phyloP scores from a whole-genome alignment of 2,797 vertebrate genomes.

The Danio choprae region DNA sequence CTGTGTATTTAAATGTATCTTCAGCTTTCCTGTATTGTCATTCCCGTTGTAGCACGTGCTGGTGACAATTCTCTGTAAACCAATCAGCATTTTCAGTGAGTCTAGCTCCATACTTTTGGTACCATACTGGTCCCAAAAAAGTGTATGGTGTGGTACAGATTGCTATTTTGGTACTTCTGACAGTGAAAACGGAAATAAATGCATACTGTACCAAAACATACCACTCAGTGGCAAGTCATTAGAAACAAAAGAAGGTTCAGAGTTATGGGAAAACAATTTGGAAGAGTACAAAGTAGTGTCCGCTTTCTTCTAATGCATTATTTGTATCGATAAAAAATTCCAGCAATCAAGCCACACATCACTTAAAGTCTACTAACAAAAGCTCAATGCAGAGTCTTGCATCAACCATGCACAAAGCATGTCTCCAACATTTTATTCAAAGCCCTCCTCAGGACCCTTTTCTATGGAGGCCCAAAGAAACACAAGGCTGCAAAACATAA shows the following conservation, averaged over 20 bases:
- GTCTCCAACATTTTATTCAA: conserved; percentile 17
- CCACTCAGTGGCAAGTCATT: too few species aligned
- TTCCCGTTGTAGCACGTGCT: too few species aligned
- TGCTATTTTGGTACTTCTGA: too few species aligned
- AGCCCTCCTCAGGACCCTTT: conserved; percentile 15
- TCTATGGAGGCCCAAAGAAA: conserved; percentile 32
- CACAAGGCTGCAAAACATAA: conserved; percentile 32
- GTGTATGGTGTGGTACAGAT: too few species aligned
- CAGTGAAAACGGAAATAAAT: not conserved
- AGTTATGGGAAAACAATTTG: not conserved
- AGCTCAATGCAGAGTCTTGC: conserved; percentile 6
- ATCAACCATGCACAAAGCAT: not conserved
- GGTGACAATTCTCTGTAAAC: too few species aligned
- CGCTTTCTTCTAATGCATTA: conserved; percentile 4
- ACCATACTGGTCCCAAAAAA: too few species aligned
- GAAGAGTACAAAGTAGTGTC: not conserved
- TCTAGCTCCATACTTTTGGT: too few species aligned
- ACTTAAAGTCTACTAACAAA: not conserved
- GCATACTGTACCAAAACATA: too few species aligned
- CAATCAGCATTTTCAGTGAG: too few species aligned
- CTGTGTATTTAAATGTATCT: too few species aligned
- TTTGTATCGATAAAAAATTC: not conserved
- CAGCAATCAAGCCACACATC: not conserved
- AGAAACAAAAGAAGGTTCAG: not conserved
- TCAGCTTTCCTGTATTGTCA: too few species aligned